Base-by-base conservation (phyloP, 2,888 invertebrate genomes). In the Carpatolechia fugitivella region DNA sequence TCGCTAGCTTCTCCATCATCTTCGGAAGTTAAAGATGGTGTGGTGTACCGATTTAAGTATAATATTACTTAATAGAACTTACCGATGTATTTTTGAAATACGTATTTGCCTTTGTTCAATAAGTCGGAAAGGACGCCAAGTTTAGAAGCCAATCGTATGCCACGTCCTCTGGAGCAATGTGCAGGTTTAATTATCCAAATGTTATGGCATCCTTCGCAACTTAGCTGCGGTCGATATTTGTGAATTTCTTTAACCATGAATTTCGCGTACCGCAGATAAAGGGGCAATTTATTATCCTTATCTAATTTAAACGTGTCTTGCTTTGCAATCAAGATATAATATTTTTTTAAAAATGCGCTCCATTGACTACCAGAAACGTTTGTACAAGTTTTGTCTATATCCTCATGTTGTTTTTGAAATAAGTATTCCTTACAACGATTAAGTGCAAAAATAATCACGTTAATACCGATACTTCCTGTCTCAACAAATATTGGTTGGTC, bases 21-120 rank as follows among this genome's bases (percentile, higher is more conserved):
- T n/a, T n/a, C n/a, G n/a, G n/a, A n/a, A n/a, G n/a, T n/a, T n/a
- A n/a, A n/a, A 24, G 24, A 24, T 4, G 6, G 6, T 4, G 6
- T 24, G 3, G 24, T 24, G 14, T 38, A 38, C 16, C 38, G 2
- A 38, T 35, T 35, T 31, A 10, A 31, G 1, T 5, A 13, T 1
- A 36, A 36, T 36, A n/a, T 36, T 3, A n/a, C 6, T 36, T 5
- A 36, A 38, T 35, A 35, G 3, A 4, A n/a, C 82, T 74, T 82
- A 96, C 96, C 97, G 62, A 98, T 96, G 74, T 98, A 98, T 86
- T 98, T 98, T 80, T 98, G 97, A 7, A 96, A 93, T 29, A 97
- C 93, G 80, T 95, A 97, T 86, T 93, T 92, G 53, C 92, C 90
- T 53, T 86, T 91, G 29, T 88, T 89, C 1, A 94, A 79, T 65